Conservation (phyloP, 2,888 invertebrate genomes). For the Harpalus rubripes region DNA sequence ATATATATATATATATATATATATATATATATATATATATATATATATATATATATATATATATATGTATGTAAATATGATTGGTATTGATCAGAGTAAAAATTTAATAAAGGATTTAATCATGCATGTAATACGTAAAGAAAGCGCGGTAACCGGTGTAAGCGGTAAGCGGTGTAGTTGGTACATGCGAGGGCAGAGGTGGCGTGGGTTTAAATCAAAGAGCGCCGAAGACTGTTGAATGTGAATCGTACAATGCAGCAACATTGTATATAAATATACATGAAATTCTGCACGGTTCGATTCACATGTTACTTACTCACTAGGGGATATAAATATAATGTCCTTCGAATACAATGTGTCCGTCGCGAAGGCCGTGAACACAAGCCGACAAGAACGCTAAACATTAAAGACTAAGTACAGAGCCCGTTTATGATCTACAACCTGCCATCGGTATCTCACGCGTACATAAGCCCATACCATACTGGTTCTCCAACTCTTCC, state of each 20-base stretch:
- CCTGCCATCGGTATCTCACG: slow-evolving; percentile 27
- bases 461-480: neutral
- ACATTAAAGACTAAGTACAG: slow-evolving; percentile 2
- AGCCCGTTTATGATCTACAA: slow-evolving; percentile 39
- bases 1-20: too few species aligned
- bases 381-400: neutral
- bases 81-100: slow-evolving; percentile 68
- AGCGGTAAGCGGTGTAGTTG: slow-evolving; percentile 11
- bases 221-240: slow-evolving; percentile 72
- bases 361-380: slow-evolving; percentile 35
- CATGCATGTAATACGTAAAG: slow-evolving; percentile 74
- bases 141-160: slow-evolving; percentile 55
- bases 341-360: slow-evolving; percentile 62
- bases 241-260: slow-evolving; percentile 74
- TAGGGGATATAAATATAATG: slow-evolving; percentile 64
- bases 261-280: slow-evolving; percentile 75
- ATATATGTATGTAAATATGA: too few species aligned
- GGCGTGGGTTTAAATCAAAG: slow-evolving; percentile 71
- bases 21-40: too few species aligned
- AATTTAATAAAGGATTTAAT: slow-evolving; percentile 74
- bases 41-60: too few species aligned
- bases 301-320: slow-evolving; percentile 74
- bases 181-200: slow-evolving; percentile 16
- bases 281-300: slow-evolving; percentile 75
- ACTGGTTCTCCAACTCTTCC: neutral